These are phyloP conservation scores for Eristalis intricaria DNA, from an alignment of 2,888 invertebrate species.

Conservation along the genomic window DNA sequence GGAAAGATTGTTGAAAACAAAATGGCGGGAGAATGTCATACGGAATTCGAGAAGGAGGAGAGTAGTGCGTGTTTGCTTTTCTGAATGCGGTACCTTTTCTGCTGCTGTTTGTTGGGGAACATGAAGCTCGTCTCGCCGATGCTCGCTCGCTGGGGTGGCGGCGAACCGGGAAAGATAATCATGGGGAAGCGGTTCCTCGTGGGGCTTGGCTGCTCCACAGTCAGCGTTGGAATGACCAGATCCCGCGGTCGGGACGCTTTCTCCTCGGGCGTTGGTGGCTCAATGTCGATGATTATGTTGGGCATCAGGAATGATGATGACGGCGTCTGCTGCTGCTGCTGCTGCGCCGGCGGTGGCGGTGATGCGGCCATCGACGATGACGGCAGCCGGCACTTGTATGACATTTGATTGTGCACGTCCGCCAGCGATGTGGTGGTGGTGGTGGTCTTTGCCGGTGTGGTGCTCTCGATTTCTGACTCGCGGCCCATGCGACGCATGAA, in stretches of 20 bases:
- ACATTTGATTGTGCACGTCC: conserved; percentile 71
- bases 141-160: conserved; percentile 83
- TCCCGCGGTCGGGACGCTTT: conserved; percentile 80
- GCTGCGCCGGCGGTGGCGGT: background rate
- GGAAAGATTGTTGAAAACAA: conserved; percentile 46
- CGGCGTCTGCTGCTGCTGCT: conserved; percentile 32
- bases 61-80: conserved; percentile 53
- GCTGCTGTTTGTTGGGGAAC: conserved; percentile 81
- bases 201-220: conserved; percentile 87
- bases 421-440: conserved; percentile 75
- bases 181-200: conserved; percentile 83
- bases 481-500: conserved; percentile 60
- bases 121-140: conserved; percentile 79
- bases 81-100: conserved; percentile 79
- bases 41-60: conserved; percentile 76
- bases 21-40: conserved; percentile 56
- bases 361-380: conserved; percentile 59
- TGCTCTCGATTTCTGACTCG: conserved; percentile 74
- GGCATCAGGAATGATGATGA: conserved; percentile 64
- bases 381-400: conserved; percentile 45
- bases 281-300: conserved; percentile 76
- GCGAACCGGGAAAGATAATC: conserved; percentile 83
- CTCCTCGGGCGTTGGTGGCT: conserved; percentile 77
- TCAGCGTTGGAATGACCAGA: conserved; percentile 85
- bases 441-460: conserved; percentile 74